A percentile compares a stretch with the other conserved stretches of the same genome.
These are phyloP conservation scores for Drosophila persimilis DNA, from an alignment of 1,140 invertebrate genomes.

Conservation along the genomic window DNA sequence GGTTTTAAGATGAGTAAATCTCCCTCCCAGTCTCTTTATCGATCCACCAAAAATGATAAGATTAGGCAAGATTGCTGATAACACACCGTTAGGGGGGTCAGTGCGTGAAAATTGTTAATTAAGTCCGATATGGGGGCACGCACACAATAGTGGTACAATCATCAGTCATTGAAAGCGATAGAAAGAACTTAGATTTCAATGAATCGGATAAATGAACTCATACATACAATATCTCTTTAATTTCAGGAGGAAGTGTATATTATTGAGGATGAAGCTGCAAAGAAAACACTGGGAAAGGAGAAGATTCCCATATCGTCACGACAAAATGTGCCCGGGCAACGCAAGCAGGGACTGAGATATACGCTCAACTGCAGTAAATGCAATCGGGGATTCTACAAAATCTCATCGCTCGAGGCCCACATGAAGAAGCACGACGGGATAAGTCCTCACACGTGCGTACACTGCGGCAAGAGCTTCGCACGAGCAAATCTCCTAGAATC, in stretches of 20 bases:
- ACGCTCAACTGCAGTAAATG: conserved; percentile 56
- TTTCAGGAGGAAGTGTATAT: conserved; percentile 65
- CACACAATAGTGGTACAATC: too few relatives aligned
- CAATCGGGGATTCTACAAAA: conserved; percentile 62
- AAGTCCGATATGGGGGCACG: too few relatives aligned
- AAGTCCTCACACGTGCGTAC: conserved; percentile 52
- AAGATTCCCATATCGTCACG: background rate
- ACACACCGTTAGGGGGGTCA: too few relatives aligned
- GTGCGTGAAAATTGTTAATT: too few relatives aligned
- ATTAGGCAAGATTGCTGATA: too few relatives aligned
- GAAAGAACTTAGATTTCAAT: background rate
- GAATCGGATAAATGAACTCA: background rate
- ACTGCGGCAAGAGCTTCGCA: conserved; percentile 47
- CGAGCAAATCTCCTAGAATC: conserved; percentile 37
- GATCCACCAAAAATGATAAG: too few relatives aligned
- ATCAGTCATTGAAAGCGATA: background rate
- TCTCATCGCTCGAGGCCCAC: conserved; percentile 55
- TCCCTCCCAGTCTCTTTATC: too few relatives aligned
- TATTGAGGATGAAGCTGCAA: conserved; percentile 49
- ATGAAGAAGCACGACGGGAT: conserved; percentile 60
- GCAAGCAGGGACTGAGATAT: conserved; percentile 31
- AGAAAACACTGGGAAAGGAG: conserved; percentile 36
- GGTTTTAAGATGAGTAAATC: too few relatives aligned
- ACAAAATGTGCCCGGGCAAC: conserved; percentile 3
- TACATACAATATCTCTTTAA: background rate